Evolutionary conservation across 1,140 invertebrate genomes (phyloP).

Genomic region (Heliothis virescens): DNA sequence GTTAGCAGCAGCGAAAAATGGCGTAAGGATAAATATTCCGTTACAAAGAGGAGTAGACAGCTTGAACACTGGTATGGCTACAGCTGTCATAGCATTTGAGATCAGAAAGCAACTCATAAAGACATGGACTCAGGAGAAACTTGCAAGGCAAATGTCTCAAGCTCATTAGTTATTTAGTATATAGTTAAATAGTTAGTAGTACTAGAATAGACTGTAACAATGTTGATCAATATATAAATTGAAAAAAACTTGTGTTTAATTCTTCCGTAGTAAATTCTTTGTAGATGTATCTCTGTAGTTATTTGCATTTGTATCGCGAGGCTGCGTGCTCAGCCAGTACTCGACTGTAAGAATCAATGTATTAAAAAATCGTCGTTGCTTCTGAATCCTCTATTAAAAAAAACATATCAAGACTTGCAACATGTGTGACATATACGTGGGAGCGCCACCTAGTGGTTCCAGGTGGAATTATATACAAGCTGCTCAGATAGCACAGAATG

Average conservation of each 20-base stretch:
- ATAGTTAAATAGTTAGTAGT: slow-evolving; percentile 10
- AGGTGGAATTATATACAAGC: too few species aligned
- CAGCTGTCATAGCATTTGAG: slow-evolving; percentile 95
- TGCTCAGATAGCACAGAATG: too few species aligned
- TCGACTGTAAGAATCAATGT: too few species aligned
- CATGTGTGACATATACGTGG: too few species aligned
- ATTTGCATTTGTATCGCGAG: too few species aligned
- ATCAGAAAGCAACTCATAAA: slow-evolving; percentile 90
- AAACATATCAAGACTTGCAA: too few species aligned
- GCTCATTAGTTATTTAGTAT: slow-evolving; percentile 52
- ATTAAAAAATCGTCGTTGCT: too few species aligned
- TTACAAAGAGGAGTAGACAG: slow-evolving; percentile 93
- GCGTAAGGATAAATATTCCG: slow-evolving; percentile 91
- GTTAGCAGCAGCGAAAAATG: slow-evolving; percentile 84
- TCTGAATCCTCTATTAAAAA: too few species aligned
- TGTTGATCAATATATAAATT: not conserved
- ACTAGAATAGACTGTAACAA: not conserved
- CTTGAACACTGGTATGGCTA: slow-evolving; percentile 93
- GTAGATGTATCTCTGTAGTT: not conserved
- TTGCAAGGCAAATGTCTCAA: slow-evolving; percentile 57
- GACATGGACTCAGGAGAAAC: slow-evolving; percentile 65
- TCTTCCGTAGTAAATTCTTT: not conserved
- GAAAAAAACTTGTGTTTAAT: not conserved
- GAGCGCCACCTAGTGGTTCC: too few species aligned
- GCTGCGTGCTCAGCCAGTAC: too few species aligned